A percentile compares a stretch with the other conserved stretches of the same genome.
These are phyloP conservation scores for Phaethon lepturus DNA, from an alignment of 2,113 vertebrate species.

Conservation along the genomic window DNA sequence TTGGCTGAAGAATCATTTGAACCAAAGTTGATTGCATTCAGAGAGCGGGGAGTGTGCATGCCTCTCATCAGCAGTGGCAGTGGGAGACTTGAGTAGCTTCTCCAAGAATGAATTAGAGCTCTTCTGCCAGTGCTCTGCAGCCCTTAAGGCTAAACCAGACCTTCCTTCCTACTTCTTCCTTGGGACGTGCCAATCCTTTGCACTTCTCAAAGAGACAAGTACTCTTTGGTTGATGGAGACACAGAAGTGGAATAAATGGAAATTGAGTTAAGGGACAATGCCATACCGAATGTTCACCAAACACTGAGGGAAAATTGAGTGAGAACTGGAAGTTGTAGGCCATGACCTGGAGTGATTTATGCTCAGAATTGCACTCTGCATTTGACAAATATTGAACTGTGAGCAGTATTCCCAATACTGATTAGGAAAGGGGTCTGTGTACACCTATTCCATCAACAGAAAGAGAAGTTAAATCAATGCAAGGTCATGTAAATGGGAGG, in stretches of 20 bases:
- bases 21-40: background rate
- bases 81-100: slow-evolving; percentile 1
- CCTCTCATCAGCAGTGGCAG: background rate
- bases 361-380: background rate
- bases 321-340: background rate
- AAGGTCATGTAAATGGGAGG: background rate
- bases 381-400: background rate
- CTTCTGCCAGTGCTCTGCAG: slow-evolving; percentile 11
- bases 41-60: background rate
- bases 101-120: slow-evolving; percentile 12
- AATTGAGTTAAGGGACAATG: background rate
- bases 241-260: background rate
- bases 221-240: background rate
- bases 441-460: background rate
- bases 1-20: slow-evolving; percentile 21
- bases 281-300: background rate
- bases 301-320: background rate
- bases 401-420: background rate
- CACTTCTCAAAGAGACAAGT: background rate
- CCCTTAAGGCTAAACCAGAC: background rate
- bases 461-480: background rate
- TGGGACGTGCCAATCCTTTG: background rate
- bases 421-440: background rate
- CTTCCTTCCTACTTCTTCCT: background rate
- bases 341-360: background rate